A percentile compares a stretch with the other conserved stretches of the same genome.
phyloP scores from a whole-genome alignment of 2,888 invertebrate species.

The Pristionchus arcanus region DNA sequence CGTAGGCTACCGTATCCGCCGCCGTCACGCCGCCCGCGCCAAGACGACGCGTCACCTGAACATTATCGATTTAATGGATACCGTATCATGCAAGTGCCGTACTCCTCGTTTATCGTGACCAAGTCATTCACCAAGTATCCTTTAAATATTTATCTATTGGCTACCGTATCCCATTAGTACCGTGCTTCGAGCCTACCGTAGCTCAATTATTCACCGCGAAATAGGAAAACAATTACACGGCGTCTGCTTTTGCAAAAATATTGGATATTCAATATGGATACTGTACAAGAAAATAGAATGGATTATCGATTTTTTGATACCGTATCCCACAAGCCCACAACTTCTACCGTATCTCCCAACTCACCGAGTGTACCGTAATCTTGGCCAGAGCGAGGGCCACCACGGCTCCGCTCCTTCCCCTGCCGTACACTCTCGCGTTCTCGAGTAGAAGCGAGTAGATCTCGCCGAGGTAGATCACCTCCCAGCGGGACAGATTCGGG shows the following conservation, averaged over 20 bases:
- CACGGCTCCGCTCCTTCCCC: conserved; percentile 60
- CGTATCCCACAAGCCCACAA: not conserved
- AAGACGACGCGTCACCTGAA: conserved; percentile 17
- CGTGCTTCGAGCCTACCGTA: too few species aligned
- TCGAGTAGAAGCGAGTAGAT: conserved; percentile 60
- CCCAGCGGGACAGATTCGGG: conserved; percentile 62
- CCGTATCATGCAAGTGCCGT: not conserved
- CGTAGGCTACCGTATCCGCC: conserved; percentile 46
- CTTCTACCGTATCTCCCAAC: not conserved
- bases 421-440: conserved; percentile 62
- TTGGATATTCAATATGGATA: too few species aligned
- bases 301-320: not conserved
- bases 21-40: conserved; percentile 31
- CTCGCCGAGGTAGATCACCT: conserved; percentile 66
- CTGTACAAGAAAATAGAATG: too few species aligned
- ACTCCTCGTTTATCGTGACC: not conserved
- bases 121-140: not conserved
- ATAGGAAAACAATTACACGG: too few species aligned
- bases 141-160: not conserved
- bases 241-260: too few species aligned
- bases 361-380: conserved; percentile 35
- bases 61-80: not conserved
- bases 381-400: conserved; percentile 55
- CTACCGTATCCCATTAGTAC: not conserved
- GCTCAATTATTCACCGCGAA: too few species aligned